Percentiles rank a stretch among this genome's conserved stretches.
Evolutionary conservation across 2,113 vertebrate genomes (phyloP).

Genomic region (Bubo bubo): DNA sequence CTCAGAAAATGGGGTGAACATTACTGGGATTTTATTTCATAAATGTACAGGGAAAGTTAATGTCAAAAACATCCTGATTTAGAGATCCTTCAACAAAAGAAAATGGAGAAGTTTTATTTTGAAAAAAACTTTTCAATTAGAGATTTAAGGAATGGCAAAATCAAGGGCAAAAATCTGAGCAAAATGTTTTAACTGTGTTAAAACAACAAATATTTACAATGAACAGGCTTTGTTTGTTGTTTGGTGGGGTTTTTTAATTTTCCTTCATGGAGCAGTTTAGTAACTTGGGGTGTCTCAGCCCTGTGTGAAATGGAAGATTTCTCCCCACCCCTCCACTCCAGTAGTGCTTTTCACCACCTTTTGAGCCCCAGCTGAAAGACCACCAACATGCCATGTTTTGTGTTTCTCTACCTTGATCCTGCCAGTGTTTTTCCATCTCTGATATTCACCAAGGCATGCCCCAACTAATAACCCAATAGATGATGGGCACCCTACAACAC

Average conservation of each 20-base stretch:
- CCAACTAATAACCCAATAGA: neutral
- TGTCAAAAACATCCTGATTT: neutral
- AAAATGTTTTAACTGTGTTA: neutral
- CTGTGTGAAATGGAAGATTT: neutral
- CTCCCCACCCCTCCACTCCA: neutral
- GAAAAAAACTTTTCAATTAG: neutral
- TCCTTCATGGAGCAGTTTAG: neutral
- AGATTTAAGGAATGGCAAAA: neutral
- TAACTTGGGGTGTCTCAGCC: neutral
- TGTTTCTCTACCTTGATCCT: neutral
- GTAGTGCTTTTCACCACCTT: neutral
- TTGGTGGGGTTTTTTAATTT: neutral
- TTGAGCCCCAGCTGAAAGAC: neutral
- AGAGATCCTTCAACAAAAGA: neutral
- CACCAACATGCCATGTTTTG: neutral
- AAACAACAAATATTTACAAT: neutral
- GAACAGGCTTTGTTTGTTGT: neutral
- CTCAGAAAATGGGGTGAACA: neutral
- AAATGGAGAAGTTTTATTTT: neutral
- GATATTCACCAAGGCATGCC: neutral
- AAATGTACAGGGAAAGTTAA: neutral
- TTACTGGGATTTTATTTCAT: constrained; percentile 20
- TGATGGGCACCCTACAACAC: fast-evolving
- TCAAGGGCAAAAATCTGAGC: neutral
- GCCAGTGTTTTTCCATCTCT: neutral